These are phyloP conservation scores for Drosophila testacea DNA, from an alignment of 2,888 invertebrate genomes.

Conservation along the genomic window DNA sequence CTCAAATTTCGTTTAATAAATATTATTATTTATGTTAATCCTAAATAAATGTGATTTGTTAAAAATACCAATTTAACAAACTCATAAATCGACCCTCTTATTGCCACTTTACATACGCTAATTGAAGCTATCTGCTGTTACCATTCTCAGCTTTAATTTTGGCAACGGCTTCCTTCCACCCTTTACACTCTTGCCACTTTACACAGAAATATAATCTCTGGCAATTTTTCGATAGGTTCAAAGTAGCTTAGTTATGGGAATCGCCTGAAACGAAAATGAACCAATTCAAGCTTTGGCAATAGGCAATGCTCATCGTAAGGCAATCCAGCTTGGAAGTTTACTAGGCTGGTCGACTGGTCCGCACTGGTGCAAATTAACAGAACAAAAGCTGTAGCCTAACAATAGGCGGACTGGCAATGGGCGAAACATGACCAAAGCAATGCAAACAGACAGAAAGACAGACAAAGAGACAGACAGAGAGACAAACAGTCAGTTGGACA, in stretches of 20 bases:
- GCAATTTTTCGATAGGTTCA: slow-evolving; percentile 55
- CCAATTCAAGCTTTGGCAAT: slow-evolving; percentile 50
- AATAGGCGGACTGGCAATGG: slow-evolving; percentile 53
- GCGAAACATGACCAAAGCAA: slow-evolving; percentile 52
- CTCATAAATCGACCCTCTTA: slow-evolving; percentile 12
- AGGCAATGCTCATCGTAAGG: slow-evolving; percentile 40
- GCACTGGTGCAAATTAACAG: slow-evolving; percentile 70
- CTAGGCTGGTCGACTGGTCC: slow-evolving; percentile 25
- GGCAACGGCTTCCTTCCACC: not conserved
- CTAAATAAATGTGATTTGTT: too few species aligned
- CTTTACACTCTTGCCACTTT: not conserved
- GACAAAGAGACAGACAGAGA: slow-evolving; percentile 27
- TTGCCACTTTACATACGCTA: slow-evolving; percentile 15
- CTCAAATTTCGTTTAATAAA: too few species aligned
- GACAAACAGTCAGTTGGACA: slow-evolving; percentile 16
- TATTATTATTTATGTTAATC: too few species aligned
- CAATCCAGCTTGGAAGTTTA: slow-evolving; percentile 50
- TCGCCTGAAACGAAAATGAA: slow-evolving; percentile 25
- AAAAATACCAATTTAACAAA: not conserved
- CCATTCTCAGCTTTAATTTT: slow-evolving; percentile 11
- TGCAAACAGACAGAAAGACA: slow-evolving; percentile 35
- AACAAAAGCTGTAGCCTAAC: slow-evolving; percentile 70
- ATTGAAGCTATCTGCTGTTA: slow-evolving; percentile 36
- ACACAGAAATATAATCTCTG: slow-evolving; percentile 27
- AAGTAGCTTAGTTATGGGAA: slow-evolving; percentile 64